These are phyloP conservation scores for Cosmorhoe ocellata DNA, from an alignment of 2,888 invertebrate genomes.

Conservation along the genomic window DNA sequence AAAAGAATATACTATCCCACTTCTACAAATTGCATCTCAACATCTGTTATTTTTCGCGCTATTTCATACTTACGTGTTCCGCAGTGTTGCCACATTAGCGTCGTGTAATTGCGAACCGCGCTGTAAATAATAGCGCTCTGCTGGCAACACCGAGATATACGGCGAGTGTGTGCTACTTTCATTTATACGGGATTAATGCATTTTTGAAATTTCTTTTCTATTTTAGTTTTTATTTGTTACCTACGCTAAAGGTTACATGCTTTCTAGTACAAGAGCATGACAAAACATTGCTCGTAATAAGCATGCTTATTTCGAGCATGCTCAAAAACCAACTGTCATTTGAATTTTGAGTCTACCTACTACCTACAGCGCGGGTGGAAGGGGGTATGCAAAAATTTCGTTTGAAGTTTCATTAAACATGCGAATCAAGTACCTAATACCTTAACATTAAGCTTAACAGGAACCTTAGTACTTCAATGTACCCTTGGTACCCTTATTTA, in stretches of 20 bases:
- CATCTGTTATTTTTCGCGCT: slow-evolving; percentile 18
- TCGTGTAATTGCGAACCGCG: slow-evolving; percentile 33
- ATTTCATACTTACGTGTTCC: slow-evolving; percentile 24
- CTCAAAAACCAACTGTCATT: no score
- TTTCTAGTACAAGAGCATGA: no score
- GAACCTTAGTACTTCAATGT: no score
- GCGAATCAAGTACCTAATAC: no score
- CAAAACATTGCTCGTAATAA: no score
- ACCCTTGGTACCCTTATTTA: not conserved
- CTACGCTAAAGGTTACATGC: no score
- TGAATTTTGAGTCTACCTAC: no score
- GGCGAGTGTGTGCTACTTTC: slow-evolving; percentile 23
- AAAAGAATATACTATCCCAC: not conserved
- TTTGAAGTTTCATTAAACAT: no score
- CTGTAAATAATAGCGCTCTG: slow-evolving; percentile 33
- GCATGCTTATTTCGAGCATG: no score
- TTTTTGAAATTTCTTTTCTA: slow-evolving; percentile 12
- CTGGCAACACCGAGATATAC: slow-evolving; percentile 34
- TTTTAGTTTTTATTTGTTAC: not conserved
- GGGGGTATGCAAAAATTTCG: no score
- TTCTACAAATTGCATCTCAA: slow-evolving; percentile 6
- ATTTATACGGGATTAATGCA: slow-evolving; percentile 1
- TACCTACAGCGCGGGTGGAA: no score
- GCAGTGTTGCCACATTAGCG: slow-evolving; percentile 36
- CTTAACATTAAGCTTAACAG: no score